A percentile compares a stretch with the other conserved stretches of the same genome.
Conservation (phyloP, 2,113 vertebrate genomes). For the Corapipo altera region DNA sequence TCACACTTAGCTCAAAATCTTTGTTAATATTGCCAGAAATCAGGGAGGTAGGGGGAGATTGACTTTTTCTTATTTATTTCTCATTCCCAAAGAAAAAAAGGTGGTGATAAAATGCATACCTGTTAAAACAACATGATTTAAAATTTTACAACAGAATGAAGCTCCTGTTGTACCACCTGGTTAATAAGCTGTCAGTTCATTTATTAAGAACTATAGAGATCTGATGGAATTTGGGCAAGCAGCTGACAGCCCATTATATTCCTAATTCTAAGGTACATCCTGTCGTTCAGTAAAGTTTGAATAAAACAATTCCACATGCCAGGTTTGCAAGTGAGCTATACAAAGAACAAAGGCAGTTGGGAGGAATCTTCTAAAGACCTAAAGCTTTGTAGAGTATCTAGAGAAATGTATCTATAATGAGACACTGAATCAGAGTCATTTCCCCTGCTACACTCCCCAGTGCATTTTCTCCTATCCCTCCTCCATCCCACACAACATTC, state of each 20-base stretch:
- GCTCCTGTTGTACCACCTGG: constrained; percentile 33
- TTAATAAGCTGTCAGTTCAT: constrained; percentile 53
- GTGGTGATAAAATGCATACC: not conserved
- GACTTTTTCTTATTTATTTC: not conserved
- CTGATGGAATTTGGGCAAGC: constrained; percentile 1
- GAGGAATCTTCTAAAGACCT: constrained; percentile 36
- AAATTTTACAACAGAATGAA: constrained; percentile 35
- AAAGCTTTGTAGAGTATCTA: constrained; percentile 56
- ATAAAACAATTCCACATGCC: constrained; percentile 37
- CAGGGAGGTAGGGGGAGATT: not conserved
- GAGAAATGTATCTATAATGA: constrained; percentile 65
- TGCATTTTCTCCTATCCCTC: not conserved
- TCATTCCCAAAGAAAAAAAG: not conserved
- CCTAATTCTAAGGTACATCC: constrained; percentile 49
- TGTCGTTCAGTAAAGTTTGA: constrained; percentile 50
- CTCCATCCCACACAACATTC: not conserved
- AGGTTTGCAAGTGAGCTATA: constrained; percentile 30
- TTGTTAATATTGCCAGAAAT: not conserved
- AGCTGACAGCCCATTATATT: constrained; percentile 28
- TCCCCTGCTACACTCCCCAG: not conserved
- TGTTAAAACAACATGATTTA: constrained; percentile 42
- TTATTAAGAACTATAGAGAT: constrained; percentile 54
- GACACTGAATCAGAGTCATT: constrained; percentile 37
- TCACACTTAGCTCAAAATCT: not conserved
- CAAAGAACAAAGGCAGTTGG: constrained; percentile 41